A percentile compares a stretch with the other conserved stretches of the same genome.
These are phyloP conservation scores for Arenicola marina DNA, from an alignment of 2,888 invertebrate species.

Conservation along the genomic window DNA sequence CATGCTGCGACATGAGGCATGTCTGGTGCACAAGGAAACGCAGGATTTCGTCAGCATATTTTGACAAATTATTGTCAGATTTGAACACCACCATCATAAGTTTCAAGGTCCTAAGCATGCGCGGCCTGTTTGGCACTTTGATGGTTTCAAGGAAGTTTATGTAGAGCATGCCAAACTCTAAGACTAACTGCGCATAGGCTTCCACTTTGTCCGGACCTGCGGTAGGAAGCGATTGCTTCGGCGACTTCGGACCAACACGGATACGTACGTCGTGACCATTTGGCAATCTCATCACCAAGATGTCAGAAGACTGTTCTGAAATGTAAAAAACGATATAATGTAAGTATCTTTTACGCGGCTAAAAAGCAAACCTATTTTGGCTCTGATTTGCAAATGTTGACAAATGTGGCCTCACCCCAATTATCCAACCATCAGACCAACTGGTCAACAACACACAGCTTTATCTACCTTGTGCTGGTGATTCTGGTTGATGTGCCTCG, in stretches of 20 bases:
- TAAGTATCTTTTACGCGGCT: too few species aligned
- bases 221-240: neutral
- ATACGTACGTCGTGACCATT: neutral
- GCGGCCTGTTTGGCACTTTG: constrained; percentile 8
- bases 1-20: neutral
- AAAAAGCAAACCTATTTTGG: too few species aligned
- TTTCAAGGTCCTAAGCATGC: constrained; percentile 8
- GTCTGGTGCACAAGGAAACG: constrained; percentile 7
- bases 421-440: too few species aligned
- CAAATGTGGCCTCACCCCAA: too few species aligned
- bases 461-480: too few species aligned
- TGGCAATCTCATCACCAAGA: neutral
- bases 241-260: neutral
- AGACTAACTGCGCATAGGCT: neutral
- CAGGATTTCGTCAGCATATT: constrained; percentile 12
- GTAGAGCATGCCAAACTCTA: constrained; percentile 9
- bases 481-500: too few species aligned
- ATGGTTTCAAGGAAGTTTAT: neutral
- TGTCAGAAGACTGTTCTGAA: too few species aligned
- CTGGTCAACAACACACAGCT: too few species aligned
- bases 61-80: constrained; percentile 2
- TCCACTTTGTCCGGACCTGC: neutral
- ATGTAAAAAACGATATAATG: too few species aligned
- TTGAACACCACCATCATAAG: constrained; percentile 8
- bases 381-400: too few species aligned